Evolutionary conservation across 2,888 invertebrate species (phyloP), one percentile per base, ranked within the genome.

Genomic region (Syrista parreyssii): DNA sequence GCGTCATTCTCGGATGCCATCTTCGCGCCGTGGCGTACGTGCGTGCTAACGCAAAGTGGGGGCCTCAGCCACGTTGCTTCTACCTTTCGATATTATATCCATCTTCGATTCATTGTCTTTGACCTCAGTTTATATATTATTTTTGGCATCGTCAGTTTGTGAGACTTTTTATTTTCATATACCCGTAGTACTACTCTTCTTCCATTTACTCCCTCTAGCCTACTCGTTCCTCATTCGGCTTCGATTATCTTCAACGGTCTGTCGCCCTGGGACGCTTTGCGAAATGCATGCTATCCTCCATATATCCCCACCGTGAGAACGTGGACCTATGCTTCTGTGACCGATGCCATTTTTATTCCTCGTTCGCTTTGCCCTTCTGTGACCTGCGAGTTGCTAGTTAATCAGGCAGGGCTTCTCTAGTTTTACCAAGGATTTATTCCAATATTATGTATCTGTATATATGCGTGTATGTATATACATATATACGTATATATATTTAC

Each of bases 1-100:
- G 89, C 89, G 89, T 89, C 89, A 88, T 86, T 89, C 88, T 84
- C 83, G 89, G 89, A 86, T 89, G 89, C 89, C 89, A 89, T 89
- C 87, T 89, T 89, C 88, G 85, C 86, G 86, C 84, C 83, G 85
- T 86, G 85, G 87, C 87, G 86, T 87, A 85, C 83, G 84, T 84
- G 85, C 86, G 84, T 86, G 82, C 82, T 80, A 84, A 78, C 80
- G 79, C 78, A 81, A 83, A 84, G 84, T 85, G 87, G 86, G 85
- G 86, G 84, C 82, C 84, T 32, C 32, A 84, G 87, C 86, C 87
- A 87, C 87, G 85, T 86, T 86, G 86, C 55, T 55, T 55, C 55
- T 55, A 55, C 55, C 55, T 55, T 55, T 23, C 23, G 55, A 55
- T 55, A 55, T 55, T 55, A 55, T 55, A 55, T 55, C 55, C 55